Evolutionary conservation across 2,888 invertebrate species (phyloP), one percentile per base, ranked within the genome.

Genomic region (Allolobophora icterica): DNA sequence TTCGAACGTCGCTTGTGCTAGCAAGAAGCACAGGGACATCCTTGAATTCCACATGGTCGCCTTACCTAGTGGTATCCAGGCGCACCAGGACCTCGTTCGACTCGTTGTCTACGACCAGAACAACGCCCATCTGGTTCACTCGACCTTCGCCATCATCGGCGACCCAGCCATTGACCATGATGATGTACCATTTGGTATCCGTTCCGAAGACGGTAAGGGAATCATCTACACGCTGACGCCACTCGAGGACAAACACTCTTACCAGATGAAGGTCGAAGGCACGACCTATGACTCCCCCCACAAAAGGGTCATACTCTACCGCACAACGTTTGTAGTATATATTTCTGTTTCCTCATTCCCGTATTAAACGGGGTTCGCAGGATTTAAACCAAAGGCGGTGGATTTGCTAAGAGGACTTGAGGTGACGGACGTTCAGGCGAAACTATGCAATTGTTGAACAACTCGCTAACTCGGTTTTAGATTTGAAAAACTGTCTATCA

Each of bases 181-280:
- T 24, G 40, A 89, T 40, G 33, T 42, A 6, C 52, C 45, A 13
- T 89, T 89, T 11, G 42, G 13, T 4, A 89, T 89, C 33, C 89
- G 89, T 19, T 89, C 38, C 4, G 89, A 89, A 19, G 42, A n/a
- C 30, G 89, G 89, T 30, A 95, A 94, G 92, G 96, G 96, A 3
- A 94, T 96, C n/a, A 94, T 96, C n/a, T 95, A 94, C 92, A 95
- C 96, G 0, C 92, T 94, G 87, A 94, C 94, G 91, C 94, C 95
- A 2, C 93, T 96, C 91, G 94, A 94, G 89, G 94, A 95, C 84
- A 94, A 94, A 89, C 93, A 94, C 90, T 93, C 95, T 35, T 95
- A 96, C 93, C 93, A 95, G 92, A 95, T 96, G 84, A 95, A 95
- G 92, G 95, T 96, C 21, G 91, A 89, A 89, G 96, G 96, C 4